Evolutionary conservation across 2,113 vertebrate genomes (phyloP).

Genomic region (Pachypanchax playfairii): DNA sequence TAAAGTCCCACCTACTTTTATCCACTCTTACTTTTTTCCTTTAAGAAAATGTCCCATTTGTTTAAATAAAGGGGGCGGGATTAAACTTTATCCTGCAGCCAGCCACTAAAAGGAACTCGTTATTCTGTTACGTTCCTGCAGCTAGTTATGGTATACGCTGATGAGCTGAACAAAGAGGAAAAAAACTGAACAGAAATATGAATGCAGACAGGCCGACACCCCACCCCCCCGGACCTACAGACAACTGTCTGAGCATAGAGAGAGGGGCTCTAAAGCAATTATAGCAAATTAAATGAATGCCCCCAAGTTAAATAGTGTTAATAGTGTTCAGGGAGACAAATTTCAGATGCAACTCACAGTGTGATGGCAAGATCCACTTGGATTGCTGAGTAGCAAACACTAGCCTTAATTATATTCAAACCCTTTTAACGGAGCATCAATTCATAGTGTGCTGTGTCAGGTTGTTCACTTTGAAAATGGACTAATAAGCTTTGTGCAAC

Average conservation of each 20-base stretch:
- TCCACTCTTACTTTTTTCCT: too few species aligned
- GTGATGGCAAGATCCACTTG: conserved; percentile 68
- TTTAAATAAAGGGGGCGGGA: too few species aligned
- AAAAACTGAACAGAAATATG: conserved; percentile 27
- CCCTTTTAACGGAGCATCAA: conserved; percentile 68
- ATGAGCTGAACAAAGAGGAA: conserved; percentile 8
- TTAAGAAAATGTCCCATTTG: too few species aligned
- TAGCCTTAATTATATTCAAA: conserved; percentile 73
- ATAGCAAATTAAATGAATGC: conserved; percentile 76
- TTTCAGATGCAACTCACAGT: conserved; percentile 72
- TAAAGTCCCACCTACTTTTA: too few species aligned
- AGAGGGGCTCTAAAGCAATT: conserved; percentile 72
- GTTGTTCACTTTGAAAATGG: conserved; percentile 58
- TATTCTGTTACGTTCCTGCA: too few species aligned
- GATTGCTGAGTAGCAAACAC: conserved; percentile 68
- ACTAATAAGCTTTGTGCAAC: conserved; percentile 54
- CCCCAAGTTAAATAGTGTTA: conserved; percentile 76
- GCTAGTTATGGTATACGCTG: too few species aligned
- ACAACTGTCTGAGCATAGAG: conserved; percentile 63
- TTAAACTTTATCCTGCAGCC: too few species aligned
- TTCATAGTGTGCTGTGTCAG: conserved; percentile 66
- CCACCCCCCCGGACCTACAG: conserved; percentile 54
- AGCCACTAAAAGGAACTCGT: too few species aligned
- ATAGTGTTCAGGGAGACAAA: conserved; percentile 72
- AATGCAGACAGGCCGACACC: conserved; percentile 42